phyloP scores from a whole-genome alignment of 2,113 vertebrate species.

The Progne subis region DNA sequence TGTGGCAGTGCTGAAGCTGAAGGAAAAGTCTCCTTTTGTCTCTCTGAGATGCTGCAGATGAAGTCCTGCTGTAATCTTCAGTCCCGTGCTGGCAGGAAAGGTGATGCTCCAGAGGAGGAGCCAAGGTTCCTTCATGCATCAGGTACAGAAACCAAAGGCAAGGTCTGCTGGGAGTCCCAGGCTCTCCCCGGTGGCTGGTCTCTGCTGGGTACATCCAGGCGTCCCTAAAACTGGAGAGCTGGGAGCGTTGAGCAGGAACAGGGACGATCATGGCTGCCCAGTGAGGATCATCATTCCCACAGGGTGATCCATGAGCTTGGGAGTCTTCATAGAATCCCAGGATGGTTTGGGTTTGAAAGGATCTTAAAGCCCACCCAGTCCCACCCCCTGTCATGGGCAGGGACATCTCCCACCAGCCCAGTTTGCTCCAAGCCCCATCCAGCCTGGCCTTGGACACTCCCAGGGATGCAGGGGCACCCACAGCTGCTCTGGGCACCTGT shows the following conservation, averaged over 20 bases:
- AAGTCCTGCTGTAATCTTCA: background rate
- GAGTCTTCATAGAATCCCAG: background rate
- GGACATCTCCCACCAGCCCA: rapidly evolving
- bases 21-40: background rate
- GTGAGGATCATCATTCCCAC: too few species aligned
- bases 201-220: background rate
- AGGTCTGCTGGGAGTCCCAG: background rate
- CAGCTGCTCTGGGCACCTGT: background rate
- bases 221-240: background rate
- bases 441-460: rapidly evolving
- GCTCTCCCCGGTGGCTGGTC: background rate
- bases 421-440: rapidly evolving
- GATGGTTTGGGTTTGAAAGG: background rate
- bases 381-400: background rate
- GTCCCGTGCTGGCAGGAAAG: rapidly evolving
- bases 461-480: background rate
- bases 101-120: background rate
- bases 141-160: background rate
- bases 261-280: background rate
- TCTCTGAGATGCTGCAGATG: background rate
- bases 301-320: too few species aligned
- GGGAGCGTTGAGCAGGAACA: background rate
- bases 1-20: rapidly evolving
- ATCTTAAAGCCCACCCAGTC: rapidly evolving
- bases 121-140: rapidly evolving